Conservation (phyloP, 2,797 vertebrate species). For the Smutsia temminckii region DNA sequence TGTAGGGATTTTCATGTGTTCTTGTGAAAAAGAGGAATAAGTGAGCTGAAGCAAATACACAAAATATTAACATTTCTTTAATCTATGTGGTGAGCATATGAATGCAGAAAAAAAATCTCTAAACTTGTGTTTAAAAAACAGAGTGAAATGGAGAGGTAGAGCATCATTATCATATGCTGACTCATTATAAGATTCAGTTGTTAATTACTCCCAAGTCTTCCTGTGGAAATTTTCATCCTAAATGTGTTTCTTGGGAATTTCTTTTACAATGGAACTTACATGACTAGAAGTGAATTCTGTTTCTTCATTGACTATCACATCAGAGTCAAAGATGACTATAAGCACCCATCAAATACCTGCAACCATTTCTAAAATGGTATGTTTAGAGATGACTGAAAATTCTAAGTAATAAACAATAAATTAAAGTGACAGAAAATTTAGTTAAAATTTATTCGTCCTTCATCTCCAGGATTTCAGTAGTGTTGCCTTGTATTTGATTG, state of each 20-base stretch:
- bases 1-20: not conserved
- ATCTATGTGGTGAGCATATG: not conserved
- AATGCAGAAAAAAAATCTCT: not conserved
- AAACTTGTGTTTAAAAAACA: not conserved
- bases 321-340: not conserved
- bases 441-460: not conserved
- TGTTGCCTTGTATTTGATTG: not conserved
- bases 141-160: not conserved
- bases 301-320: not conserved
- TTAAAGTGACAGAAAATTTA: not conserved
- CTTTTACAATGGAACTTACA: not conserved
- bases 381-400: constrained; percentile 53
- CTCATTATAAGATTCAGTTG: not conserved
- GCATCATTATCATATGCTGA: not conserved
- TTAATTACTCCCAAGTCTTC: not conserved
- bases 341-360: not conserved
- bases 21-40: not conserved
- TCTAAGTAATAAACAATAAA: constrained; percentile 52
- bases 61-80: not conserved
- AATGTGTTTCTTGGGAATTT: not conserved
- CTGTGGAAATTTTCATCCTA: not conserved
- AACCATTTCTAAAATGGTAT: constrained; percentile 42
- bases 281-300: not conserved
- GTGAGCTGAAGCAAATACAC: not conserved
- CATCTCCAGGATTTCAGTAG: not conserved